These are phyloP conservation scores for Taenioides sp. DNA, from an alignment of 2,797 vertebrate species.

Conservation along the genomic window DNA sequence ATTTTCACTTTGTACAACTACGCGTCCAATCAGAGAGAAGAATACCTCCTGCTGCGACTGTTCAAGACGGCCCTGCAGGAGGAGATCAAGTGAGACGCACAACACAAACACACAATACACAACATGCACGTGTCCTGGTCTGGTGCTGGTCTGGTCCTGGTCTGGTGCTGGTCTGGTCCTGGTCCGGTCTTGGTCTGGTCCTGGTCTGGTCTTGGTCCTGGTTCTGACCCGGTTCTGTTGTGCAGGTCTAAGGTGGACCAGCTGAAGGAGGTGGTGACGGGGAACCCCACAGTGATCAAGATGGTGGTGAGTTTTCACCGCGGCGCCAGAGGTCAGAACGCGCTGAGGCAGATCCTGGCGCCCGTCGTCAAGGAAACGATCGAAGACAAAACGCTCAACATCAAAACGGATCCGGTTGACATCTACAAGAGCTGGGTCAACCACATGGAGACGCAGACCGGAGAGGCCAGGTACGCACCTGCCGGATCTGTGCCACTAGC, in stretches of 20 bases:
- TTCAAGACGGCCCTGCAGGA: slow-evolving; percentile 96
- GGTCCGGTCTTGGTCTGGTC: not conserved
- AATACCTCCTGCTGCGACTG: slow-evolving; percentile 94
- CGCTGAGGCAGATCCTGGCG: slow-evolving; percentile 89
- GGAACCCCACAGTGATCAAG: slow-evolving; percentile 97
- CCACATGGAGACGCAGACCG: slow-evolving; percentile 92
- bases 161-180: not conserved
- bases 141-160: not conserved
- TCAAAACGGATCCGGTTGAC: slow-evolving; percentile 96
- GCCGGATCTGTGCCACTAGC: no score
- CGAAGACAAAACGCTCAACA: slow-evolving; percentile 87
- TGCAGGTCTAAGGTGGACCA: slow-evolving; percentile 96
- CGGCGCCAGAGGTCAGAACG: slow-evolving; percentile 92
- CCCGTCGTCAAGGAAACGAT: slow-evolving; percentile 95
- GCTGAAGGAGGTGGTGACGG: slow-evolving; percentile 96
- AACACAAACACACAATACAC: no score
- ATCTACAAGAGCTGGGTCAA: slow-evolving; percentile 99
- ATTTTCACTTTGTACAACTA: slow-evolving; percentile 99
- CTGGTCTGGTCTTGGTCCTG: not conserved
- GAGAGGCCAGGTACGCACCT: slow-evolving; percentile 88
- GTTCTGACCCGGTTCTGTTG: not conserved
- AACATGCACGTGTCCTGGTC: no score
- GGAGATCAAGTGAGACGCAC: slow-evolving; percentile 89
- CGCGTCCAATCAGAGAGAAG: slow-evolving; percentile 97
- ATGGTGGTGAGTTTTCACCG: slow-evolving; percentile 99